Evolutionary conservation across 2,888 invertebrate species (phyloP), one percentile per base, ranked within the genome.

Genomic region (Eucera pruinosa): DNA sequence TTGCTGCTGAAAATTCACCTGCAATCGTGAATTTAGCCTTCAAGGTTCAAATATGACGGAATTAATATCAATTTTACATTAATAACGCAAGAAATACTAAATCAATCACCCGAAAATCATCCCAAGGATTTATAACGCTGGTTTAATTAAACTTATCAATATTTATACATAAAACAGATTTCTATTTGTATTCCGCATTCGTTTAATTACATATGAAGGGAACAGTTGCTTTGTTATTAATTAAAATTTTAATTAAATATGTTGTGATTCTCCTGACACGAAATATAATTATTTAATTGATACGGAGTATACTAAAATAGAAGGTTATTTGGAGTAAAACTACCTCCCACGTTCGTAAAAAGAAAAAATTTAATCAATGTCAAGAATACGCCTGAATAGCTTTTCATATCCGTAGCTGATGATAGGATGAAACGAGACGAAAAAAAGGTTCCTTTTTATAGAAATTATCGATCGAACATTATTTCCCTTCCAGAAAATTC

Each of bases 331-430:
- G 13, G 43, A n/a, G n/a, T 15, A 57, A 36, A 23, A 11, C 23
- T 39, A 7, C n/a, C 13, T n/a, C 3, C 2, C 13, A 7, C 11
- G 4, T 23, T 6, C 50, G 60, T 33, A 11, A 41, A 43, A 30
- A 15, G 7, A 20, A 39, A 47, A 30, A 55, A 43, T 64, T 52
- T 64, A 50, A 58, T 64, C 50, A 58, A 48, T 7, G 48, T 36
- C 36, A 13, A 11, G 7, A 18, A 61, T 20, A 30, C 9, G 7
- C 39, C 11, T 11, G 25, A 41, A 52, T 36, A 45, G n/a, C n/a
- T 4, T 33, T 5, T 43, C 18, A 50, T 48, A 23, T 33, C 2
- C 6, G 20, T 11, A 41, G 57, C 23, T 25, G 13, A 13, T 18
- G 47, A n/a, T 0, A 2, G 4, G 15, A 7, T 5, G 47, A 25